Percentiles rank a stretch among this genome's conserved stretches.
Evolutionary conservation across 2,888 invertebrate species (phyloP).

Genomic region (Luperina nickerlii): DNA sequence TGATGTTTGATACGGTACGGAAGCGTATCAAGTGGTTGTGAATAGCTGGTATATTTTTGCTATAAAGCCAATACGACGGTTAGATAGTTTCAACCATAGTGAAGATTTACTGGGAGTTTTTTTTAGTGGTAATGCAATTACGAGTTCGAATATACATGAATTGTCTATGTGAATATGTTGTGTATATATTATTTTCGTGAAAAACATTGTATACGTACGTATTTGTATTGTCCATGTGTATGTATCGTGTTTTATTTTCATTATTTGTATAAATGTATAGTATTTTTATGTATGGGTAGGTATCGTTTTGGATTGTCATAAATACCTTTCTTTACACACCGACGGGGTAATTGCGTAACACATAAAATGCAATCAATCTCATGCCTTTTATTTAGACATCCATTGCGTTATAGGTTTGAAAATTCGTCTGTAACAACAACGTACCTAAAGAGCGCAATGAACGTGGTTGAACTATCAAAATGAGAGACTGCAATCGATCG

Average conservation of each 20-base stretch:
- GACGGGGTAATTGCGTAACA: background rate
- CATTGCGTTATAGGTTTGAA: background rate
- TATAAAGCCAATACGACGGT: background rate
- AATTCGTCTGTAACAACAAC: background rate
- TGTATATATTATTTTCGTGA: background rate
- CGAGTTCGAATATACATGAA: background rate
- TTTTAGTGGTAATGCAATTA: background rate
- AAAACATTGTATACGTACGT: conserved; percentile 11
- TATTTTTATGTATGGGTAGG: background rate
- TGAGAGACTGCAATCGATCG: background rate
- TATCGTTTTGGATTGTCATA: background rate
- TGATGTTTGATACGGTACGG: background rate
- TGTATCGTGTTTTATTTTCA: background rate
- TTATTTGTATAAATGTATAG: background rate
- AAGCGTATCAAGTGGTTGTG: background rate
- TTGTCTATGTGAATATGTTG: conserved; percentile 18
- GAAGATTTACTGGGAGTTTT: background rate
- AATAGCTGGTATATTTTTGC: background rate
- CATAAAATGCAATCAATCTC: background rate
- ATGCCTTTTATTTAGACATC: background rate
- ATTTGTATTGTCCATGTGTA: conserved; percentile 29
- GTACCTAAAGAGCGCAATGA: background rate
- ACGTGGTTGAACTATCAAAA: background rate
- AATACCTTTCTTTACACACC: background rate
- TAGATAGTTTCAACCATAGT: background rate